Evolutionary conservation across 92 coral and sea anemone genomes (phyloP), one percentile per base, ranked within the genome.

Genomic region (Paramuricea clavata): DNA sequence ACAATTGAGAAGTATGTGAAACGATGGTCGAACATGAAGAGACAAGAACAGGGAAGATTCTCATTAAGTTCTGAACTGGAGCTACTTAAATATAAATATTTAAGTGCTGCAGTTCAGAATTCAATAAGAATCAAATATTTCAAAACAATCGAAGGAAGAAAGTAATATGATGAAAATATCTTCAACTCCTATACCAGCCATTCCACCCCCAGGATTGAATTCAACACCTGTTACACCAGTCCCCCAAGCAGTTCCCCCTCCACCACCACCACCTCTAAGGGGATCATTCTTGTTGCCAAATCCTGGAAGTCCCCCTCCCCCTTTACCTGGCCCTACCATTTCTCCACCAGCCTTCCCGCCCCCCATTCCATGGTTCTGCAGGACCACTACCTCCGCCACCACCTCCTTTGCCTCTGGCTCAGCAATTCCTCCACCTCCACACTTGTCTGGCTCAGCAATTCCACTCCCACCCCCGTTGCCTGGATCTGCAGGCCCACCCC

Each of bases 1-100:
- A 92, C 89, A 36, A 90, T 97, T 6, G 99, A 97, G 61, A 97
- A 88, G 78, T 91, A 94, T 49, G 97, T 97, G 0, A 95, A 91
- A 67, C 93, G 93, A 61, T 98, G 98, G 42, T 95, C 91, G 26
- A 88, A 93, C 87, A 88, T 97, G 75, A 98, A 97, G 42, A 88
- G 86, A 61, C 67, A 69, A 54, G 81, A 93, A 26, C 97, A 95
- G 26, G 94, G 84, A 33, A 82, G 85, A 25, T 85, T 89, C n/a
- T 83, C 94, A 76, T 81, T 89, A 82, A 71, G 83, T 64, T 83
- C 96, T 12, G 93, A 79, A 61, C 72, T 79, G 12, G 84, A 79
- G 17, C 8, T 79, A 39, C 54, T 79, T 0, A 79, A 79, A n/a
- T n/a, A n/a, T n/a, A n/a, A n/a, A n/a, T n/a, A n/a, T n/a, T n/a